Percentiles rank a stretch among this genome's conserved stretches.
Conservation (phyloP, 2,888 invertebrate species). For the Leucophenga montana region DNA sequence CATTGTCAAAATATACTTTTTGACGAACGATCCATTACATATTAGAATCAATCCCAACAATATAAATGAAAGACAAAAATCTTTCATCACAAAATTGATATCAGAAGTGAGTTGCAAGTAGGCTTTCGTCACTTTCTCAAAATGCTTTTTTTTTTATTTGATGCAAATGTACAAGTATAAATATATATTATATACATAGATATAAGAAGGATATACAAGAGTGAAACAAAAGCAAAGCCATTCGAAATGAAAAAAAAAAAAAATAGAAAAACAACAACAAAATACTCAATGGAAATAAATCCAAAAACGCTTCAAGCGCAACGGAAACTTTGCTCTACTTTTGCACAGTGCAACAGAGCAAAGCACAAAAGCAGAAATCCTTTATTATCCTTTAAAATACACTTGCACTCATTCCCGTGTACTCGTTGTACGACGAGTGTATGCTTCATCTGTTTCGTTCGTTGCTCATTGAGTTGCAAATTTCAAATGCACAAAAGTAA, state of each 20-base stretch:
- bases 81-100: no score
- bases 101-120: no score
- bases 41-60: no score
- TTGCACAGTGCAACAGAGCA: slow-evolving; percentile 27
- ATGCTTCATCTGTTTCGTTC: slow-evolving; percentile 12
- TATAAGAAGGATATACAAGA: slow-evolving; percentile 15
- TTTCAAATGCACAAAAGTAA: slow-evolving; percentile 66
- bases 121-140: no score
- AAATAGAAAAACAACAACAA: background rate
- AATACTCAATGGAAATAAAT: slow-evolving; percentile 20
- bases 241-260: slow-evolving; percentile 8
- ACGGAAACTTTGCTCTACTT: slow-evolving; percentile 21
- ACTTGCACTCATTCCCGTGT: slow-evolving; percentile 24
- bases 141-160: no score
- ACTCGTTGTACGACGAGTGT: background rate
- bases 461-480: slow-evolving; percentile 64
- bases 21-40: no score
- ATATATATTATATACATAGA: background rate
- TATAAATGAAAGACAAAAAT: no score
- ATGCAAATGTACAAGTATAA: no score
- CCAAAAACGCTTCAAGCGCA: slow-evolving; percentile 18
- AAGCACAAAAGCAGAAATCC: slow-evolving; percentile 28
- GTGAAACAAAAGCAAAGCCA: slow-evolving; percentile 24
- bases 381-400: slow-evolving; percentile 28
- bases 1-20: no score